phyloP scores from a whole-genome alignment of 2,113 vertebrate genomes.

The Urocitellus parryii region DNA sequence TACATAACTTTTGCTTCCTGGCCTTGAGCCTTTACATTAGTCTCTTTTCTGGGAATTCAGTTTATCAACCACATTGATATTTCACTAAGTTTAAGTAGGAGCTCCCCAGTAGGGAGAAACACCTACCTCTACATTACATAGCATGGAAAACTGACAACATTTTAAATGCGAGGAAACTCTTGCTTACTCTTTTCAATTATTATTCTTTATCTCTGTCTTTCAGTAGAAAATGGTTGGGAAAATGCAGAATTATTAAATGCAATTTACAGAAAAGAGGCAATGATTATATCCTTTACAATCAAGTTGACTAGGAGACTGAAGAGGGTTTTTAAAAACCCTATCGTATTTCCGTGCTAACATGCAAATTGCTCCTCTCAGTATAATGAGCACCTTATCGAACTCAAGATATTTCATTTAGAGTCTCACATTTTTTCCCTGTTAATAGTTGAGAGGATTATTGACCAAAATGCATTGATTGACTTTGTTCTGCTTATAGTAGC shows the following conservation, averaged over 20 bases:
- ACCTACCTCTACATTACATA: too few relatives aligned
- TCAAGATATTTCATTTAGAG: conserved; percentile 66
- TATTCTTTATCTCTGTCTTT: background rate
- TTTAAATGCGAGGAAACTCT: conserved; percentile 3
- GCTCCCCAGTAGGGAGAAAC: background rate
- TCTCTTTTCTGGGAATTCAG: background rate
- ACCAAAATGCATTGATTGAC: conserved; percentile 52
- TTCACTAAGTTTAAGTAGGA: conserved; percentile 24
- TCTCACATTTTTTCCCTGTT: conserved; percentile 54
- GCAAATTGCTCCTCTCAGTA: conserved; percentile 62
- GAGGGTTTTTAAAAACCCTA: conserved; percentile 35
- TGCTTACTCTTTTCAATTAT: background rate
- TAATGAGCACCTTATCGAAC: conserved; percentile 58
- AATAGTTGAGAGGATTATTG: conserved; percentile 76
- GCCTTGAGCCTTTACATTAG: background rate
- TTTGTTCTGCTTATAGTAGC: conserved; percentile 71
- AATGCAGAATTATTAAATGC: conserved; percentile 60
- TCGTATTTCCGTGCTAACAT: conserved; percentile 65
- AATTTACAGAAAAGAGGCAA: conserved; percentile 64
- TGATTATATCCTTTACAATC: conserved; percentile 74
- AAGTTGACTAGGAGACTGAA: conserved; percentile 57
- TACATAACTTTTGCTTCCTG: background rate
- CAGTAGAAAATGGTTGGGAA: background rate
- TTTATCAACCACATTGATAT: background rate
- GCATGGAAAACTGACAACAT: background rate